Evolutionary conservation across 2,888 invertebrate genomes (phyloP).

Genomic region (Pyrrhosoma nymphula): DNA sequence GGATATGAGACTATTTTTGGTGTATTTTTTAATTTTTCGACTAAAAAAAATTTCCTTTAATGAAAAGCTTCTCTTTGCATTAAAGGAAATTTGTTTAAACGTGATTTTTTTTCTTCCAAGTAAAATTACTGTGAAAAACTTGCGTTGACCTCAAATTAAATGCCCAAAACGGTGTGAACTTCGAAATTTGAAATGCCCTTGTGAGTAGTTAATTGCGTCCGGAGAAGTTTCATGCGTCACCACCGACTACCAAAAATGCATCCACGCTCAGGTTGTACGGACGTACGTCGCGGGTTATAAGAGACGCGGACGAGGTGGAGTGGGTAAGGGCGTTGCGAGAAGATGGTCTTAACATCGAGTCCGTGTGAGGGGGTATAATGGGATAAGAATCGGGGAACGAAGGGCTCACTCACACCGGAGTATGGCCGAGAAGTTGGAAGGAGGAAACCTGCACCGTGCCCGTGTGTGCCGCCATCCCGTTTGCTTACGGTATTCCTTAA

Average conservation of each 20-base stretch:
- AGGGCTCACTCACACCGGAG: neutral
- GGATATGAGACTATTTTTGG: too few species aligned
- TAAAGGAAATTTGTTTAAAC: too few species aligned
- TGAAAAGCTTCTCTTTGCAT: too few species aligned
- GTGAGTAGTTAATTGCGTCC: too few species aligned
- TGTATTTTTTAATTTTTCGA: too few species aligned
- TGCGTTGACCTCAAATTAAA: too few species aligned
- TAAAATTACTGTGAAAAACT: too few species aligned
- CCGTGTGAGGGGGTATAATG: neutral
- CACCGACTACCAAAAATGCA: neutral
- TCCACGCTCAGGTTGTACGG: neutral
- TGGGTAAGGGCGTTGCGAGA: neutral
- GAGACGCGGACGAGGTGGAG: neutral
- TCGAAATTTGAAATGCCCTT: too few species aligned
- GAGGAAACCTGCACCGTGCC: neutral
- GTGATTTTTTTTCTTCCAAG: too few species aligned
- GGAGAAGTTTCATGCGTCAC: too few species aligned
- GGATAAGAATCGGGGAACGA: neutral
- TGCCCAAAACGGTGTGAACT: too few species aligned
- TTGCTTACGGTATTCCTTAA: slow-evolving; percentile 5
- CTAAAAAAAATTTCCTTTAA: too few species aligned
- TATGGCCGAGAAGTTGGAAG: neutral
- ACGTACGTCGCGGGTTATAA: neutral
- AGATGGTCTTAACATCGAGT: neutral
- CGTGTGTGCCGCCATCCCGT: neutral